A percentile compares a stretch with the other conserved stretches of the same genome.
phyloP scores from a whole-genome alignment of 92 coral and sea anemone species.

The Bergia puertoricense region DNA sequence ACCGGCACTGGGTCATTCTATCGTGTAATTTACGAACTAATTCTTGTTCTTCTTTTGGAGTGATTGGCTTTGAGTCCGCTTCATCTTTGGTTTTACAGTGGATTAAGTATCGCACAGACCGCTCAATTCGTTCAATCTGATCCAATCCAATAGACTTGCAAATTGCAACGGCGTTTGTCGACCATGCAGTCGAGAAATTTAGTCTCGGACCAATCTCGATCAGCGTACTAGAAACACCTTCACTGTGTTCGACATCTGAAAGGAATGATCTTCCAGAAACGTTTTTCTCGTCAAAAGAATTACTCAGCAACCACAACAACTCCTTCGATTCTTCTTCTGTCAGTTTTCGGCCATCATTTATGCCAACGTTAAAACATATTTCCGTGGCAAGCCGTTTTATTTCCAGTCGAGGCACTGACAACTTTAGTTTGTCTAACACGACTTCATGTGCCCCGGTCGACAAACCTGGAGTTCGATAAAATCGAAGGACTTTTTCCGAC shows the following conservation, averaged over 20 bases:
- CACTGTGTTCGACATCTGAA: constrained; percentile 25
- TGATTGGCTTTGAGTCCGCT: constrained; percentile 40
- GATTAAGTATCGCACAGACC: constrained; percentile 75
- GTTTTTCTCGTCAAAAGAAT: constrained; percentile 77
- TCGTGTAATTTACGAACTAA: constrained; percentile 82
- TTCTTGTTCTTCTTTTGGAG: constrained; percentile 70
- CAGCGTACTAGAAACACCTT: constrained; percentile 36
- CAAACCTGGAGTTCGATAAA: constrained; percentile 88
- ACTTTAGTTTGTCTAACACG: constrained; percentile 60
- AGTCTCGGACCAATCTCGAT: constrained; percentile 95
- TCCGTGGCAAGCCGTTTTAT: constrained; percentile 72
- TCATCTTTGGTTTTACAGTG: constrained; percentile 51
- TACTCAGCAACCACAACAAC: constrained; percentile 74
- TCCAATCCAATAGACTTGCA: constrained; percentile 87
- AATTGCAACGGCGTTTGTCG: constrained; percentile 96
- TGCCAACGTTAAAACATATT: constrained; percentile 75
- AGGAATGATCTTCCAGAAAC: constrained; percentile 62
- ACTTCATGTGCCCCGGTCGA: constrained; percentile 83
- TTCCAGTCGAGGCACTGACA: constrained; percentile 55
- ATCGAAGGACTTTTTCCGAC: constrained; percentile 62
- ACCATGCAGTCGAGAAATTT: constrained; percentile 98
- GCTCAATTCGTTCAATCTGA: constrained; percentile 79
- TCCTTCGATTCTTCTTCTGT: constrained; percentile 50
- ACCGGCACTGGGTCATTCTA: constrained; percentile 95
- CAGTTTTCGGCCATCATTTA: constrained; percentile 61